These are phyloP conservation scores for Papilio polytes DNA, from an alignment of 1,140 invertebrate species.

Conservation along the genomic window DNA sequence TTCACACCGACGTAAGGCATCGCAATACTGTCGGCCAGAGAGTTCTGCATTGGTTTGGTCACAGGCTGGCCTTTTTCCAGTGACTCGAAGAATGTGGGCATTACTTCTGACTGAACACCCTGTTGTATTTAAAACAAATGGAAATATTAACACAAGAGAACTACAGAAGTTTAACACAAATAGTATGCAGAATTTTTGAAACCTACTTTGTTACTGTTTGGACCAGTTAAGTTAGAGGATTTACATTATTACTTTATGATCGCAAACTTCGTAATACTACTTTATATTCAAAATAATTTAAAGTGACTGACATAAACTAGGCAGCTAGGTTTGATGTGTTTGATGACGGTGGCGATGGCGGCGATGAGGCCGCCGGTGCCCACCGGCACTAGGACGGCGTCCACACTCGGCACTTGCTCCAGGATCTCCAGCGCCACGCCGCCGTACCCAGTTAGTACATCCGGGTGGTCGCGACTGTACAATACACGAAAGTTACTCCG, in stretches of 20 bases:
- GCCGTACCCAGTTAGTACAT: slow-evolving; percentile 89
- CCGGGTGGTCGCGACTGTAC: slow-evolving; percentile 87
- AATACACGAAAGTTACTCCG: background rate
- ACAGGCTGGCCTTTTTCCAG: slow-evolving; percentile 85
- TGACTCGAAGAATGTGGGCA: slow-evolving; percentile 86
- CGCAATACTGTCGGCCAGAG: slow-evolving; percentile 88
- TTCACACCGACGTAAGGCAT: slow-evolving; percentile 89
- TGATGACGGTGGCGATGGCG: slow-evolving; percentile 87
- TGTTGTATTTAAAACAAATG: slow-evolving; percentile 52
- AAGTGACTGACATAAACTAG: slow-evolving; percentile 72
- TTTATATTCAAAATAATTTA: too few species aligned
- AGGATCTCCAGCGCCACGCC: slow-evolving; percentile 89
- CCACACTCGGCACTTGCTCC: slow-evolving; percentile 85
- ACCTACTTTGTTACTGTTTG: background rate
- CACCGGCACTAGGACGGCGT: slow-evolving; percentile 86
- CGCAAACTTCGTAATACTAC: too few species aligned
- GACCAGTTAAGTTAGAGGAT: too few species aligned
- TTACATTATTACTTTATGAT: too few species aligned
- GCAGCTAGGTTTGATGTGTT: slow-evolving; percentile 86
- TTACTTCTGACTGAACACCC: slow-evolving; percentile 88
- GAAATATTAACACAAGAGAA: too few species aligned
- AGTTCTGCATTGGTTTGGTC: slow-evolving; percentile 80
- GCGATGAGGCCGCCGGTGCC: slow-evolving; percentile 89
- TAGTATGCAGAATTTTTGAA: too few species aligned
- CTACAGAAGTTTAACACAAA: too few species aligned